Conservation (phyloP, 2,797 vertebrate species). For the Telmatherina bonti region DNA sequence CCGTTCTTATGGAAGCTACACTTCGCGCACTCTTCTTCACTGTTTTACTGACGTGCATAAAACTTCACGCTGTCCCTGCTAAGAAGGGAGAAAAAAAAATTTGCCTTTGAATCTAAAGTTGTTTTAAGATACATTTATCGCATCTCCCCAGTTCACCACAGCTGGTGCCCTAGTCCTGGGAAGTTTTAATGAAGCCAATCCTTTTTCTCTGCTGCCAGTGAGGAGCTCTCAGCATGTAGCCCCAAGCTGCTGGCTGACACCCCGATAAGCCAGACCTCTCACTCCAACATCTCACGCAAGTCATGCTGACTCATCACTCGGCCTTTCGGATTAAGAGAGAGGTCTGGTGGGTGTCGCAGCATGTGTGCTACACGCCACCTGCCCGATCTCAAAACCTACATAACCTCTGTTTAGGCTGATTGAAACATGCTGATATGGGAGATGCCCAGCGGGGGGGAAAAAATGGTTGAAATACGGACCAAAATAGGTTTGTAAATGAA, state of each 20-base stretch:
- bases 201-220: conserved; percentile 42
- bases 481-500: conserved; percentile 75
- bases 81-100: conserved; percentile 5
- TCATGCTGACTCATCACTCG: conserved; percentile 73
- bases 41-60: conserved; percentile 28
- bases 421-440: conserved; percentile 76
- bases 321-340: conserved; percentile 77
- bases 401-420: conserved; percentile 74
- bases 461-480: conserved; percentile 58
- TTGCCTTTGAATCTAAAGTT: conserved; percentile 41
- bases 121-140: conserved; percentile 58
- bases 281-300: conserved; percentile 44
- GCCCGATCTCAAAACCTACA: conserved; percentile 52
- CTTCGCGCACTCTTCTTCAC: background rate
- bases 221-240: conserved; percentile 68
- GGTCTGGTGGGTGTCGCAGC: conserved; percentile 61
- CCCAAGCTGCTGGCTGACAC: conserved; percentile 70
- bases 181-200: conserved; percentile 69
- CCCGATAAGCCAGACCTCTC: conserved; percentile 69
- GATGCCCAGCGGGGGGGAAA: conserved; percentile 31
- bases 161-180: conserved; percentile 59
- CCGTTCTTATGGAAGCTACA: conserved; percentile 12
- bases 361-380: conserved; percentile 62
- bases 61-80: conserved; percentile 24
- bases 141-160: conserved; percentile 60